These are phyloP conservation scores for Caerostris darwini DNA, from an alignment of 1,140 invertebrate species.

Conservation along the genomic window DNA sequence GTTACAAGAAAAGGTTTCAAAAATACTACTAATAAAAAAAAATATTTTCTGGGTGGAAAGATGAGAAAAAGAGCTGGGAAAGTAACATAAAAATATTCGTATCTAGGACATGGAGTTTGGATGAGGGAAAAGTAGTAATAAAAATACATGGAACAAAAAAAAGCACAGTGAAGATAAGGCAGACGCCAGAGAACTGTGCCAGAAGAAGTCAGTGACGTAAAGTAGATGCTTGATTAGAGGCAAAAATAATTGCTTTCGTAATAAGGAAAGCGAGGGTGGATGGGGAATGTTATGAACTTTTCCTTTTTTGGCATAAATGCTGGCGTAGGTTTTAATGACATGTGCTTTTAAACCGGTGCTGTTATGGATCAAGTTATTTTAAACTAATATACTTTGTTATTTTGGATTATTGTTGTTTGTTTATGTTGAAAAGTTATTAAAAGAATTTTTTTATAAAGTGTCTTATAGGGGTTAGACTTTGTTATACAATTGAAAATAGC, in stretches of 20 bases:
- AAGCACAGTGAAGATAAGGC: conserved; percentile 38
- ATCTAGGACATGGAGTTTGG: conserved; percentile 35
- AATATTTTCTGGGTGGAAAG: neutral
- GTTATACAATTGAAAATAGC: too few species aligned
- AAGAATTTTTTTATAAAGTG: too few species aligned
- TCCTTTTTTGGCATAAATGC: neutral
- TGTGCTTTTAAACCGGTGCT: neutral
- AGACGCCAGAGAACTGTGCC: conserved; percentile 71
- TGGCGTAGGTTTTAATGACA: neutral
- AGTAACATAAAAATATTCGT: conserved; percentile 69
- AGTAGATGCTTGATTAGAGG: conserved; percentile 72
- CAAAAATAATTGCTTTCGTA: conserved; percentile 68
- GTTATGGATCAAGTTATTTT: neutral
- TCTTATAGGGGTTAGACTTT: too few species aligned
- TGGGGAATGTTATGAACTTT: neutral
- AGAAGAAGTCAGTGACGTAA: conserved; percentile 69
- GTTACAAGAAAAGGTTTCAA: neutral
- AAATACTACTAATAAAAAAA: neutral
- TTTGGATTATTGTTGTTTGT: neutral
- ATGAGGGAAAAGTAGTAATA: neutral
- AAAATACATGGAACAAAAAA: neutral
- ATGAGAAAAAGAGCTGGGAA: conserved; percentile 53
- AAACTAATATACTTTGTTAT: neutral
- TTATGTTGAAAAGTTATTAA: too few species aligned
- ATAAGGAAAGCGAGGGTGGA: neutral